phyloP scores from a whole-genome alignment of 2,797 vertebrate species.

The Ceyx erithaca region DNA sequence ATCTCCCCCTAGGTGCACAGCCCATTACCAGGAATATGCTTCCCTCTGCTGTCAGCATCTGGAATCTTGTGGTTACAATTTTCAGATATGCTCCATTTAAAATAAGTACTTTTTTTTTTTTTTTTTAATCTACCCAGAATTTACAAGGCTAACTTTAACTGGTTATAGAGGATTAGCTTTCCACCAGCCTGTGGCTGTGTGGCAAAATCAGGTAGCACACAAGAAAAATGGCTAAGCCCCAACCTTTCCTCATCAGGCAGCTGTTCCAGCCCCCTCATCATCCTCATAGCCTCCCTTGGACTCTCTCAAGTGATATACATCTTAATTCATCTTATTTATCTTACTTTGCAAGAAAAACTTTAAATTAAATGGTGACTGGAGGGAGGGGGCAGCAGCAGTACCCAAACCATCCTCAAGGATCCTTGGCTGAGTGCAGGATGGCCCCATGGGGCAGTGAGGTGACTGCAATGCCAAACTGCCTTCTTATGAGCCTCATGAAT shows the following conservation, averaged over 20 bases:
- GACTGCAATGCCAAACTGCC: background rate
- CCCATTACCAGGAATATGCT: conserved; percentile 65
- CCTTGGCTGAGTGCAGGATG: background rate
- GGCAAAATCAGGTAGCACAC: background rate
- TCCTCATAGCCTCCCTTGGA: too few species aligned
- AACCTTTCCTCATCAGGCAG: too few species aligned
- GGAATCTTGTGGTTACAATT: conserved; percentile 30
- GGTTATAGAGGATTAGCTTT: background rate
- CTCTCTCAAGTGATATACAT: too few species aligned
- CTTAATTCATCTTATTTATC: background rate
- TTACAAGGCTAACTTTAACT: background rate
- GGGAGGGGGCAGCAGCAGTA: background rate
- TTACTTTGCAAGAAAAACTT: background rate
- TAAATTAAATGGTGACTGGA: background rate
- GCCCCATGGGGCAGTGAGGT: background rate
- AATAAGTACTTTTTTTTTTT: background rate
- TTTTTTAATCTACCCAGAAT: background rate
- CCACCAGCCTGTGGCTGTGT: background rate
- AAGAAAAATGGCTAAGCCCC: background rate
- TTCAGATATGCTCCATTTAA: conserved; percentile 33
- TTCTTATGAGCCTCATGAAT: background rate
- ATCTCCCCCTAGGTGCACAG: background rate
- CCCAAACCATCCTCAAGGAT: background rate
- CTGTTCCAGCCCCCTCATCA: too few species aligned
- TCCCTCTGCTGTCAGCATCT: conserved; percentile 81